phyloP scores from a whole-genome alignment of 2,888 invertebrate species.

The Noctua fimbriata region DNA sequence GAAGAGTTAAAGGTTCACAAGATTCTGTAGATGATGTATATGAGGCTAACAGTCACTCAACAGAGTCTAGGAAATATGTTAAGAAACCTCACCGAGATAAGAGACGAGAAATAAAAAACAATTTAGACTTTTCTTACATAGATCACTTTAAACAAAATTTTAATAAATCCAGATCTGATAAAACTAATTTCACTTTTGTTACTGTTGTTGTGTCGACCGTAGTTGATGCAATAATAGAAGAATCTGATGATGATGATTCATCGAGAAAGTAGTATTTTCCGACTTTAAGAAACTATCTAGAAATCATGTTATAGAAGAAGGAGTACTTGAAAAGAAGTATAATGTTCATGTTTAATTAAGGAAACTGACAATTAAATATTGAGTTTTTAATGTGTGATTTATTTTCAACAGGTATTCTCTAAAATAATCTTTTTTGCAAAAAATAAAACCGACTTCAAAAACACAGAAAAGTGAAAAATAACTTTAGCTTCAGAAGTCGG shows the following conservation, averaged over 20 bases:
- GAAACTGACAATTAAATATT: constrained; percentile 2
- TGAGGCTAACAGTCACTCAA: not conserved
- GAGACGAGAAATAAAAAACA: constrained; percentile 25
- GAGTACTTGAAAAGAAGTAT: not conserved
- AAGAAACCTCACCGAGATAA: not conserved
- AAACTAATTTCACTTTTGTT: constrained; percentile 15
- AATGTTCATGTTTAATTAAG: constrained; percentile 1
- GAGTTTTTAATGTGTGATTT: not conserved
- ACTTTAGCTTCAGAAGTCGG: too few species aligned
- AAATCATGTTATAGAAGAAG: not conserved
- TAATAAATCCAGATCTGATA: not conserved
- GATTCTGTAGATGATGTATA: not conserved
- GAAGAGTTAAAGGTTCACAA: not conserved
- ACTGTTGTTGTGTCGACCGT: not conserved
- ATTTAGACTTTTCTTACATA: constrained; percentile 27
- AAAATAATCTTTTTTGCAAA: too few species aligned
- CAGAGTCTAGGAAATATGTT: not conserved
- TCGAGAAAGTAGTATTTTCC: not conserved
- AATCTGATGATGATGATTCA: not conserved
- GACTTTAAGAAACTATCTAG: not conserved
- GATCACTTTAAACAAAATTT: constrained; percentile 23
- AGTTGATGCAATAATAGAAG: constrained; percentile 24
- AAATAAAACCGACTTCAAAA: too few species aligned
- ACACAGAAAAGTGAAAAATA: too few species aligned
- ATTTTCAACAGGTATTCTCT: too few species aligned